Percentiles rank a stretch among this genome's conserved stretches.
Conservation (phyloP, 1,140 invertebrate species). For the Megalopta genalis region DNA sequence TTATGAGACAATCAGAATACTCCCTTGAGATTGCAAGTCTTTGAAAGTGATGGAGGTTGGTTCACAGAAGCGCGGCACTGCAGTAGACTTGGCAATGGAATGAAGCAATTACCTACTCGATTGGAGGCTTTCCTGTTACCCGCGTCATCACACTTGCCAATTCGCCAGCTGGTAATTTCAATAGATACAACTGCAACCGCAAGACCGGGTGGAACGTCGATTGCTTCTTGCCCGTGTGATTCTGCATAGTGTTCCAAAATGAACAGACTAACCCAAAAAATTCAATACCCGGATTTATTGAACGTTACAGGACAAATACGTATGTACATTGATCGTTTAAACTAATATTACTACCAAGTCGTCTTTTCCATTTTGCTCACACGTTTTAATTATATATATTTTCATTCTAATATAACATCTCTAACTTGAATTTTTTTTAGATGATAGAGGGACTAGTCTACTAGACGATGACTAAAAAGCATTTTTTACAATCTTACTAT, state of each 20-base stretch:
- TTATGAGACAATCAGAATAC: no score
- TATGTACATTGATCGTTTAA: no score
- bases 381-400: no score
- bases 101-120: conserved; percentile 70
- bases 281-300: conserved; percentile 42
- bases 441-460: no score
- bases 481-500: no score
- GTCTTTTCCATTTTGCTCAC: no score
- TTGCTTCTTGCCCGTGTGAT: conserved; percentile 65
- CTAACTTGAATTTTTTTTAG: no score
- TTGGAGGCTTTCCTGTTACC: conserved; percentile 72
- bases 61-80: conserved; percentile 53
- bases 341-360: no score
- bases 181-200: conserved; percentile 68
- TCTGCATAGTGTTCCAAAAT: conserved; percentile 40
- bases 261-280: conserved; percentile 1
- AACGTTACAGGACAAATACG: conserved; percentile 30
- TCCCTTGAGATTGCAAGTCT: conserved; percentile 1
- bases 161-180: conserved; percentile 69
- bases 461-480: no score
- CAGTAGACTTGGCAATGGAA: conserved; percentile 65
- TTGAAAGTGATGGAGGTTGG: conserved; percentile 25
- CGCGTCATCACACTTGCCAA: conserved; percentile 76
- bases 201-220: conserved; percentile 63
- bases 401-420: no score